A percentile compares a stretch with the other conserved stretches of the same genome.
These are phyloP conservation scores for Rotaria socialis DNA, from an alignment of 2,888 invertebrate species.

Conservation along the genomic window DNA sequence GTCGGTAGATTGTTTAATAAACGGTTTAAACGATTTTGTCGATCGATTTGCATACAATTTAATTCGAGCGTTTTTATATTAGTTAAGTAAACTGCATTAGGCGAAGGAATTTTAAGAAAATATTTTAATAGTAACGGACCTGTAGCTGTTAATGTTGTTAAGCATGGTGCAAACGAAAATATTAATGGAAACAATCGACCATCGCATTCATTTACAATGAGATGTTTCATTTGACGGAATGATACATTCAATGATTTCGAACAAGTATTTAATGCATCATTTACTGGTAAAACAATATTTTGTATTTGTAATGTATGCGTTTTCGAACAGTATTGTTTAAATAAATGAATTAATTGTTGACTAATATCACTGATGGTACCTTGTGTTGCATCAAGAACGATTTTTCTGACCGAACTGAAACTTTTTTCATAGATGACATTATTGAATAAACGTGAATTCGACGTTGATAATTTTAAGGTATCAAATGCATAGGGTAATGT, in stretches of 20 bases:
- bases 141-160: not conserved
- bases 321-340: not conserved
- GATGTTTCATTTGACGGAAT: not conserved
- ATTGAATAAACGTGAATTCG: constrained; percentile 12
- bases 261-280: not conserved
- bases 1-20: not conserved
- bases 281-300: not conserved
- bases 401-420: not conserved
- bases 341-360: not conserved
- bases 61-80: not conserved
- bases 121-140: not conserved
- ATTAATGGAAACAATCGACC: constrained; percentile 10
- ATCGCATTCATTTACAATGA: constrained; percentile 3
- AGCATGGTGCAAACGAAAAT: not conserved
- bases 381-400: not conserved
- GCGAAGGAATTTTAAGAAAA: not conserved
- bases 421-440: not conserved
- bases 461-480: constrained; percentile 6
- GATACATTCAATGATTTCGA: not conserved
- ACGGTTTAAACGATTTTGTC: constrained; percentile 18
- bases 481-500: constrained; percentile 15
- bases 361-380: not conserved
- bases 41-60: constrained; percentile 17
- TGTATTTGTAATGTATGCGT: not conserved
- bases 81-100: not conserved